Evolutionary conservation across 2,888 invertebrate genomes (phyloP), one percentile per base, ranked within the genome.

Genomic region (Brenthis hecate): DNA sequence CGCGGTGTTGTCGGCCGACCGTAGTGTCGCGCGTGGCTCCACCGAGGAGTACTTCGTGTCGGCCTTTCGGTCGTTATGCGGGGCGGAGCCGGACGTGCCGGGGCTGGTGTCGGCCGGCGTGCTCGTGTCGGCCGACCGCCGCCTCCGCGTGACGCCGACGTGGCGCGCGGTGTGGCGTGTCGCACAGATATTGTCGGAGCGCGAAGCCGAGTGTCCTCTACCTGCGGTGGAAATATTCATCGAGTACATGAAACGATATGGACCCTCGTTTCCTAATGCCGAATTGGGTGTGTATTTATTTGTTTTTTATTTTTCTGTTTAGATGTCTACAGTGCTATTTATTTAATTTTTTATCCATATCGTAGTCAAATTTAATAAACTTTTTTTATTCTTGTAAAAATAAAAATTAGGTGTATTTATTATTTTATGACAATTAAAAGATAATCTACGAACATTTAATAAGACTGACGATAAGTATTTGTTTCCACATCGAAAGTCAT

Each of bases 121-220:
- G 5, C 63, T 86, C 2, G 74, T 76, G 50, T 58, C 70, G 4
- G 70, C 74, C n/a, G 84, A 80, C 0, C 76, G 82, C 0, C 76
- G 83, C 47, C 81, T 91, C 19, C 75, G 80, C 3, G 76, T 92
- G 64, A 74, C 85, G n/a, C 68, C 84, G 0, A 72, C 75, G 0
- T 91, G 92, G 91, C 87, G 91, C 55, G 76, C 81, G 0, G 85
- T 89, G 69, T 91, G 89, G 90, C 85, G 91, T 1, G 74, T 91
- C 14, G 88, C 89, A 14, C 85, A 84, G 72, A 75, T 91, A 13
- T 71, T 92, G n/a, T 77, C 85, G 0, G 87, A 87, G 2, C 75
- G 73, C 36, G 48, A 72, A 4, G 28, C 13, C 6, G 60, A 60
- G 23, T 56, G 72, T 3, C 80, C 88, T 14, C 71, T 83, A 28